Evolutionary conservation across 1,140 invertebrate species (phyloP).

Genomic region (Psilanteris sp.): DNA sequence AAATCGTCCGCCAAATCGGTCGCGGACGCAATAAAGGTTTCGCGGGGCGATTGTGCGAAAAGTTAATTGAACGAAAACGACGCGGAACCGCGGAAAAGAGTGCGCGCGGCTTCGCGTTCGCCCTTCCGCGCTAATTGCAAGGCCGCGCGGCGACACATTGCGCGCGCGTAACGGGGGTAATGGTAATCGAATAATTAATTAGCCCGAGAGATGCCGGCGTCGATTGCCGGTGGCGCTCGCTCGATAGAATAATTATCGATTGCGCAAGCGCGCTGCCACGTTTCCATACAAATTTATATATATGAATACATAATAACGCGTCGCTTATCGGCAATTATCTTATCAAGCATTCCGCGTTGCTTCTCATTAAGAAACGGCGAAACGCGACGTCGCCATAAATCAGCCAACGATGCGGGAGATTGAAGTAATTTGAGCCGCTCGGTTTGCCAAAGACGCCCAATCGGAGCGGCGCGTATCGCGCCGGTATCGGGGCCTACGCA

Average conservation of each 20-base stretch:
- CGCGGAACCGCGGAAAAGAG: too few species aligned
- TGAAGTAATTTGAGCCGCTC: constrained; percentile 52
- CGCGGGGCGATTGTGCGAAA: too few species aligned
- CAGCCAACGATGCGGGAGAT: constrained; percentile 59
- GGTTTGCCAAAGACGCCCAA: constrained; percentile 61
- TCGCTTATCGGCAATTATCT: constrained; percentile 52
- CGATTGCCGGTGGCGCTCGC: constrained; percentile 53
- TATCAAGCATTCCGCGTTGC: constrained; percentile 48
- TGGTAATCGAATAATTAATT: constrained; percentile 64
- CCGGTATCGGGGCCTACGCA: constrained; percentile 25
- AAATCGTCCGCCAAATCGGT: too few species aligned
- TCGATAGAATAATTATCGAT: constrained; percentile 61
- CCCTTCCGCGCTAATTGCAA: constrained; percentile 52
- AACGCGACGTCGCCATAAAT: constrained; percentile 58
- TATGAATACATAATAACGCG: constrained; percentile 55
- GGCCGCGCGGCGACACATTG: constrained; percentile 53
- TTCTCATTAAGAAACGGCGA: constrained; percentile 48
- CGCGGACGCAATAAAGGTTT: too few species aligned
- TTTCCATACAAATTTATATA: constrained; percentile 54
- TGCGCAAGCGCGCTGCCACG: constrained; percentile 37
- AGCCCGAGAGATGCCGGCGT: constrained; percentile 44
- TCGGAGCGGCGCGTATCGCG: constrained; percentile 65
- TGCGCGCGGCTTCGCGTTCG: neutral
- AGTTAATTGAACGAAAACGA: too few species aligned
- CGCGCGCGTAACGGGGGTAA: constrained; percentile 50